Base-by-base conservation (phyloP, 2,888 invertebrate genomes). In the Tanypteryx hageni region DNA sequence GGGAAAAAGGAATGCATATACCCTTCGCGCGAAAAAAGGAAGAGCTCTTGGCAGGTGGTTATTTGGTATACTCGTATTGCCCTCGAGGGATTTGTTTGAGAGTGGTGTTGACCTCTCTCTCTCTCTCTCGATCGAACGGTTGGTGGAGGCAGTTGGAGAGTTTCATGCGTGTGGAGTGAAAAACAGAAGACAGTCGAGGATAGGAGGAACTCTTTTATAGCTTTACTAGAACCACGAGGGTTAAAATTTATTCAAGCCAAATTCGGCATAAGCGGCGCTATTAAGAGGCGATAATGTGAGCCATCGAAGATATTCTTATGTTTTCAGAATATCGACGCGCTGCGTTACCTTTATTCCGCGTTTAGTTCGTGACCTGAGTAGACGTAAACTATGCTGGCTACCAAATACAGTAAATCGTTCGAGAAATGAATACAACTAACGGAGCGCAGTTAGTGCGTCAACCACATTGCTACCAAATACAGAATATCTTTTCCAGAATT, bases 361-460 rank as follows among this genome's bases (percentile, higher is more conserved):
- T 44, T 16, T 16, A 18, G 44, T 31, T 82, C 82, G 82, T 82
- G 82, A 82, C 31, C 31, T 11, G 31, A 31, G 44, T 44, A 11
- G 82, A 82, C 82, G 82, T 44, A 27, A 16, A 44, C 82, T 44
- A 82, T 31, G 13, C 18, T 16, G 31, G 8, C 16, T 27, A 31
- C 82, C 82, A 82, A 31, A 82, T 82, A 82, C 27, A 82, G 82
- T 13, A 31, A 82, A 31, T 44, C 82, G 31, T 16, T 82, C 31
- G 14, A 82, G 82, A 82, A 82, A 82, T 31, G 82, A 82, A 82
- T 31, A 82, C 82, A 82, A 82, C 31, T 82, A 44, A 18, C 3
- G 68, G 16, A 31, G 31, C 31, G 82, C 31, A 31, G 18, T 16
- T 8, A 82, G 31, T 27, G 44, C 82, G 44, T 82, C 82, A 82